Evolutionary conservation across 2,888 invertebrate species (phyloP).

Genomic region (Drosophila longiperda): DNA sequence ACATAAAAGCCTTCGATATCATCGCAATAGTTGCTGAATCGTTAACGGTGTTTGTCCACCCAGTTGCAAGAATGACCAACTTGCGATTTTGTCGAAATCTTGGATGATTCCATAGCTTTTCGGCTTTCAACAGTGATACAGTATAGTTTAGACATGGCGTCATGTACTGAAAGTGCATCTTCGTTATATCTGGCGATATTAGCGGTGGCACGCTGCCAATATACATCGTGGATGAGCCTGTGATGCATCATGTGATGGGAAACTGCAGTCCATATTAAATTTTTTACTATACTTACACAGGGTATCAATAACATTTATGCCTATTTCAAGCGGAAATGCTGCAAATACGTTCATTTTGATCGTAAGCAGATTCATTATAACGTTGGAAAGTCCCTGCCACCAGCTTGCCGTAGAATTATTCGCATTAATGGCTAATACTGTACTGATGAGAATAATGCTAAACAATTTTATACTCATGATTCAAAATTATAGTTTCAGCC

Average conservation of each 20-base stretch:
- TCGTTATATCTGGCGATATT: constrained; percentile 76
- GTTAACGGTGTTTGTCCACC: constrained; percentile 82
- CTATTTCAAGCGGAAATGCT: constrained; percentile 73
- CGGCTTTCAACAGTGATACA: constrained; percentile 75
- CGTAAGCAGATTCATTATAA: constrained; percentile 62
- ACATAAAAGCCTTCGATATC: constrained; percentile 79
- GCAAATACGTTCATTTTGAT: constrained; percentile 75
- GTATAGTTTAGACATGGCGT: constrained; percentile 76
- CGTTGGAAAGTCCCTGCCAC: constrained; percentile 57
- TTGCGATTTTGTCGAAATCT: constrained; percentile 74
- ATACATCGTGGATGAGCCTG: constrained; percentile 77
- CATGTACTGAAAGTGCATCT: constrained; percentile 80
- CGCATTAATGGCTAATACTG: constrained; percentile 1
- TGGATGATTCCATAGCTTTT: constrained; percentile 76
- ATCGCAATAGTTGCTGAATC: constrained; percentile 66
- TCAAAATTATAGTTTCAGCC: background rate
- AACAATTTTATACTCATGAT: constrained; percentile 20
- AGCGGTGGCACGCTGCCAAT: constrained; percentile 60
- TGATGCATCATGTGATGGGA: background rate
- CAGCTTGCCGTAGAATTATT: constrained; percentile 28
- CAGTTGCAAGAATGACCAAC: constrained; percentile 82
- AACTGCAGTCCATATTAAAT: background rate
- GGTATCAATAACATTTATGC: constrained; percentile 67
- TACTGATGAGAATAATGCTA: constrained; percentile 12
- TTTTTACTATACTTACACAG: constrained; percentile 63